Conservation (phyloP, 92 coral and sea anemone genomes). For the Porites cylindrica region DNA sequence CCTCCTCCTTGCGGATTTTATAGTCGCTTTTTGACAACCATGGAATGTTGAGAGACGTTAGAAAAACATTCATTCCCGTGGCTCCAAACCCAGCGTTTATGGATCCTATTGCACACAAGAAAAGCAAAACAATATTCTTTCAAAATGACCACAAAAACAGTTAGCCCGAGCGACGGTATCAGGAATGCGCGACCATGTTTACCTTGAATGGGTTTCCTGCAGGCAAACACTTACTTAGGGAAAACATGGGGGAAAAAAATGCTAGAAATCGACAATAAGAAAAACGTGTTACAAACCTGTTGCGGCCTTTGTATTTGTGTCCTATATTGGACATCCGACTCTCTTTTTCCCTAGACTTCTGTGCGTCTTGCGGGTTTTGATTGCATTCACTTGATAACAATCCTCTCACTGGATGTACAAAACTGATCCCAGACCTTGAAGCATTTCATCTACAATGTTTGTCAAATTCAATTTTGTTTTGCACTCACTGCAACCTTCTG, state of each 20-base stretch:
- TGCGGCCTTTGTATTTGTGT: constrained; percentile 54
- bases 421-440: neutral
- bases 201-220: neutral
- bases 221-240: neutral
- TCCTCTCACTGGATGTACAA: neutral
- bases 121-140: too few relatives aligned
- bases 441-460: constrained; percentile 2
- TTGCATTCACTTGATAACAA: neutral
- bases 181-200: neutral
- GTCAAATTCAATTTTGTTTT: constrained; percentile 3
- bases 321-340: neutral
- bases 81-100: constrained; percentile 57
- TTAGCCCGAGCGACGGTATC: too few relatives aligned
- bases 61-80: constrained; percentile 43
- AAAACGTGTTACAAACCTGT: constrained; percentile 34
- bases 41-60: constrained; percentile 51
- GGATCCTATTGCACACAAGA: constrained; percentile 17
- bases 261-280: neutral
- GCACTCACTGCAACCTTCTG: constrained; percentile 52
- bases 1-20: constrained; percentile 61
- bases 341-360: neutral
- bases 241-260: neutral
- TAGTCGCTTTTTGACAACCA: constrained; percentile 45
- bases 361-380: constrained; percentile 4
- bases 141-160: too few relatives aligned